Base-by-base conservation (phyloP, 23 tunicate species). In the Oikopleura dioica region DNA sequence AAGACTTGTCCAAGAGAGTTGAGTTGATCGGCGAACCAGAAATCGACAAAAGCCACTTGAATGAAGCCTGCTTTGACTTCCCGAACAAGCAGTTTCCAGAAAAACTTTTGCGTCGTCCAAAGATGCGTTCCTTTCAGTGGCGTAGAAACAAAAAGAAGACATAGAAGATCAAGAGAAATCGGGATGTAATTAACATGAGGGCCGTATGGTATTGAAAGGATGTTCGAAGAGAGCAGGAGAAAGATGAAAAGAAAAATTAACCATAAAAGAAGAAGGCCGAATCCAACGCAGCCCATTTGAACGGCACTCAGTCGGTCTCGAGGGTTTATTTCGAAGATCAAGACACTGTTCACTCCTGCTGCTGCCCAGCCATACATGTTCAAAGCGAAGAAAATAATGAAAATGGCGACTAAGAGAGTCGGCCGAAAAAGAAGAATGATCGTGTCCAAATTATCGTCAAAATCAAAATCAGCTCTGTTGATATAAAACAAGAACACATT, bases 1-100 rank as follows among this genome's bases (percentile, higher is more conserved):
- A 63, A 63, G 28, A 63, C 30, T 2, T 2, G 2, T 16, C 28
- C 72, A 23, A 63, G n/a, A 26, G 72, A 63, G 30, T 63, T 63
- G 30, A 63, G 30, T 63, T 63, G 72, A 26, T 63, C 72, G n/a
- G 72, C 72, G 31, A 63, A 26, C 72, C 72, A 63, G 30, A 63
- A 63, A 63, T 63, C 72, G 4, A 63, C 72, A 29, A 63, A 63
- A 63, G 72, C 72, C 16, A 63, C 72, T 28, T 23, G 72, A 63
- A 63, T 26, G 30, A 63, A 63, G 26, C 72, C 72, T 12, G 72
- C 72, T 4, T 2, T 16, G 16, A 63, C 16, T 29, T 63, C 72
- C 16, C 55, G 55, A 16, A 44, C 55, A 9, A 44, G 16, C 9
- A 44, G 16, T 9, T 44, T 44, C 55, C n/a, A n/a, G n/a, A n/a